Conservation (phyloP, 2,797 vertebrate species). For the Oophaga sylvatica region DNA sequence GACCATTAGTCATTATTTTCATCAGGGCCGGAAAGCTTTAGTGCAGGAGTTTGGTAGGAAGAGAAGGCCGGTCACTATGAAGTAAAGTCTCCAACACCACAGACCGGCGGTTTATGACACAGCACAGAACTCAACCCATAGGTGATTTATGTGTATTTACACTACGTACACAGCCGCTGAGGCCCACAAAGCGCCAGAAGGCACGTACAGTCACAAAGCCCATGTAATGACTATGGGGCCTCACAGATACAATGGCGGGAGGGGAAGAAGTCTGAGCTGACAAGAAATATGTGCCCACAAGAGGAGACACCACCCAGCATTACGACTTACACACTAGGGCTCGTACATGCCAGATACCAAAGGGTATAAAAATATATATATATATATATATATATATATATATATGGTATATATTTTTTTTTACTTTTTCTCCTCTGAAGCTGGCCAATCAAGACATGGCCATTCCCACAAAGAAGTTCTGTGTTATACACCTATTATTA, state of each 20-base stretch:
- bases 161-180: neutral
- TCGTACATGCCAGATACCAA: neutral
- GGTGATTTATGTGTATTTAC: conserved; percentile 30
- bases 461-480: too few relatives aligned
- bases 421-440: too few relatives aligned
- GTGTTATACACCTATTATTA: too few relatives aligned
- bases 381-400: too few relatives aligned
- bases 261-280: neutral
- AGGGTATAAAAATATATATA: neutral
- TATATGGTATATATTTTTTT: too few relatives aligned
- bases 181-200: neutral
- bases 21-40: too few relatives aligned
- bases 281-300: neutral
- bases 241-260: too few relatives aligned
- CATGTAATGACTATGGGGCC: neutral
- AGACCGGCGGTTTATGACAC: neutral
- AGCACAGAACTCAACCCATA: neutral
- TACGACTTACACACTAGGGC: neutral
- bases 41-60: too few relatives aligned
- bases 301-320: neutral
- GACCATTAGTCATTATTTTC: too few relatives aligned
- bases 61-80: neutral
- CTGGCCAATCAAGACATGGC: too few relatives aligned
- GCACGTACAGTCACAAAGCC: neutral
- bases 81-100: neutral